Conservation (phyloP, 37 sponge, comb jelly and placozoan genomes). For the Bolinopsis microptera region DNA sequence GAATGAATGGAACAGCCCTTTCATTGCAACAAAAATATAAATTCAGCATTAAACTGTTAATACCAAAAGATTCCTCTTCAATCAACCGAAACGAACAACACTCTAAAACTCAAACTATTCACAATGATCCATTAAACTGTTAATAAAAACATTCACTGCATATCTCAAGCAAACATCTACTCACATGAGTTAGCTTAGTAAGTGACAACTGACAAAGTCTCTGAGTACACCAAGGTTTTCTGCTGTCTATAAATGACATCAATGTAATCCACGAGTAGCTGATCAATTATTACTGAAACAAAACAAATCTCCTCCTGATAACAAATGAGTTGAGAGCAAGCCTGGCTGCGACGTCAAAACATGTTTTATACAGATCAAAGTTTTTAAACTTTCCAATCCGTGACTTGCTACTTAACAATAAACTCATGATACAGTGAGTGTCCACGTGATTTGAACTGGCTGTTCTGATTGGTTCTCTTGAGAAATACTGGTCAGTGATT, state of each 20-base stretch:
- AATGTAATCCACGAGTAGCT: no score
- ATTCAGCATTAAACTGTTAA: no score
- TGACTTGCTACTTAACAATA: background rate
- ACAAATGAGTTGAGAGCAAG: background rate
- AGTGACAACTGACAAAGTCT: background rate
- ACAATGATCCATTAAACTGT: no score
- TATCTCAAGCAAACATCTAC: no score
- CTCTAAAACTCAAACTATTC: no score
- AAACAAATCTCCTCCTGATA: background rate
- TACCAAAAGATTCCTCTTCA: no score
- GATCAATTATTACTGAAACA: no score
- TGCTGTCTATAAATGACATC: constrained; percentile 2
- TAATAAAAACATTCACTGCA: no score
- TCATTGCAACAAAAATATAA: no score
- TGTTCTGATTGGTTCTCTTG: background rate
- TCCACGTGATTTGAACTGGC: background rate
- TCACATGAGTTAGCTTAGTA: background rate
- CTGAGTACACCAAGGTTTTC: constrained; percentile 51
- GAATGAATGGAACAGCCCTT: no score
- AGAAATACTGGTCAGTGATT: background rate
- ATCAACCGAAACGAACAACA: no score
- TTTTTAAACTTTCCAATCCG: background rate
- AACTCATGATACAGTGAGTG: background rate
- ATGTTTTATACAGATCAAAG: background rate
- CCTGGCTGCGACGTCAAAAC: background rate